Percentiles rank a stretch among this genome's conserved stretches.
These are phyloP conservation scores for Sebastes glaucus DNA, from an alignment of 2,797 vertebrate genomes.

Conservation along the genomic window DNA sequence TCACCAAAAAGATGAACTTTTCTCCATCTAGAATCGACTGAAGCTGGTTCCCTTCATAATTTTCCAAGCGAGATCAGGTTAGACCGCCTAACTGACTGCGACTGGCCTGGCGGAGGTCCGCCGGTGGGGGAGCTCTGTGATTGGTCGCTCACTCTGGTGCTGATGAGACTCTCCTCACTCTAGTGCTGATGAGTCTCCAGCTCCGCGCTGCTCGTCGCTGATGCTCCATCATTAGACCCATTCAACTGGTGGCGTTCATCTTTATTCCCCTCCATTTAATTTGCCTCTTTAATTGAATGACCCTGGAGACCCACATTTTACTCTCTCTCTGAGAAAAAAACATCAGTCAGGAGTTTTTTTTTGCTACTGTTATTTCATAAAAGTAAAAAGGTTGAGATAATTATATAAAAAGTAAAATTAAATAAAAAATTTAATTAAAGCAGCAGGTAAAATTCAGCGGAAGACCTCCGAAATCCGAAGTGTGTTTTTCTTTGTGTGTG, in stretches of 20 bases:
- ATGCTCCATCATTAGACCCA: slow-evolving; percentile 46
- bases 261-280: slow-evolving; percentile 23
- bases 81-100: slow-evolving; percentile 65
- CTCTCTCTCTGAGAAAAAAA: neutral
- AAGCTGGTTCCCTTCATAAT: slow-evolving; percentile 36
- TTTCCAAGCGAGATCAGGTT: slow-evolving; percentile 40
- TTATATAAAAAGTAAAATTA: neutral
- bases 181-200: slow-evolving; percentile 37
- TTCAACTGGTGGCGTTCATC: slow-evolving; percentile 66
- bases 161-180: slow-evolving; percentile 33
- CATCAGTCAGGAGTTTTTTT: neutral
- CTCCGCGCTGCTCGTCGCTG: slow-evolving; percentile 45
- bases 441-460: slow-evolving; percentile 23
- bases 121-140: slow-evolving; percentile 63
- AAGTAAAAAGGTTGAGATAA: neutral
- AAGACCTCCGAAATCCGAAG: slow-evolving; percentile 56
- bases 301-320: neutral
- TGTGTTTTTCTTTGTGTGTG: slow-evolving; percentile 22
- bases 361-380: neutral
- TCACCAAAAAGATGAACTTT: slow-evolving; percentile 41
- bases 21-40: slow-evolving; percentile 29
- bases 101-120: slow-evolving; percentile 78
- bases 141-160: slow-evolving; percentile 68
- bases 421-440: neutral
- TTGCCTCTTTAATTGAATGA: slow-evolving; percentile 2